phyloP scores from a whole-genome alignment of 2,888 invertebrate species.

The Malthinus flaveolus region DNA sequence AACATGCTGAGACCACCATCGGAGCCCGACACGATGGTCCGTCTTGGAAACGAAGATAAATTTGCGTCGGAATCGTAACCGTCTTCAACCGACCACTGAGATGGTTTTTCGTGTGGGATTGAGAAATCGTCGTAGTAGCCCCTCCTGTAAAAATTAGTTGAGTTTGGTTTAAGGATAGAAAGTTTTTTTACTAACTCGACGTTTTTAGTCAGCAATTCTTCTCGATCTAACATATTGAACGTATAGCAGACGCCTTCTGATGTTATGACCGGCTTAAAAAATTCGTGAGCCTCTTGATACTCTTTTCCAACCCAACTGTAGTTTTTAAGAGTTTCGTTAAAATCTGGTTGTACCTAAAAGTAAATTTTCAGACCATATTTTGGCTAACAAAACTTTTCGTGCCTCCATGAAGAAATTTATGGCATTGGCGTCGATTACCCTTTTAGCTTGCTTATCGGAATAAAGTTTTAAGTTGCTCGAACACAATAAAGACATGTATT shows the following conservation, averaged over 20 bases:
- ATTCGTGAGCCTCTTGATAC: slow-evolving; percentile 52
- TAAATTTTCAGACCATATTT: not conserved
- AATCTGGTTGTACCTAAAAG: slow-evolving; percentile 47
- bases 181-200: slow-evolving; percentile 56
- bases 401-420: slow-evolving; percentile 63
- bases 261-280: slow-evolving; percentile 67
- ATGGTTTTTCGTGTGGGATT: slow-evolving; percentile 40
- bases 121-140: slow-evolving; percentile 40
- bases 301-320: not conserved
- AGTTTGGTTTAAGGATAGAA: not conserved
- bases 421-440: slow-evolving; percentile 56
- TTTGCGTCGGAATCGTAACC: slow-evolving; percentile 60
- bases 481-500: slow-evolving; percentile 63
- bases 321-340: slow-evolving; percentile 19
- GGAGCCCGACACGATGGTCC: slow-evolving; percentile 40
- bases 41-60: slow-evolving; percentile 67
- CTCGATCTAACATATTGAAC: slow-evolving; percentile 68
- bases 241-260: slow-evolving; percentile 76
- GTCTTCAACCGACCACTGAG: slow-evolving; percentile 65
- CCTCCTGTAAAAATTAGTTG: not conserved
- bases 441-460: slow-evolving; percentile 55
- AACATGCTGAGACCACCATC: slow-evolving; percentile 12
- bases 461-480: slow-evolving; percentile 59
- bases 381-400: slow-evolving; percentile 29
- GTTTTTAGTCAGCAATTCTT: slow-evolving; percentile 61